These are phyloP conservation scores for Melanotaenia trifasciata DNA, from an alignment of 2,797 vertebrate genomes.

Conservation along the genomic window DNA sequence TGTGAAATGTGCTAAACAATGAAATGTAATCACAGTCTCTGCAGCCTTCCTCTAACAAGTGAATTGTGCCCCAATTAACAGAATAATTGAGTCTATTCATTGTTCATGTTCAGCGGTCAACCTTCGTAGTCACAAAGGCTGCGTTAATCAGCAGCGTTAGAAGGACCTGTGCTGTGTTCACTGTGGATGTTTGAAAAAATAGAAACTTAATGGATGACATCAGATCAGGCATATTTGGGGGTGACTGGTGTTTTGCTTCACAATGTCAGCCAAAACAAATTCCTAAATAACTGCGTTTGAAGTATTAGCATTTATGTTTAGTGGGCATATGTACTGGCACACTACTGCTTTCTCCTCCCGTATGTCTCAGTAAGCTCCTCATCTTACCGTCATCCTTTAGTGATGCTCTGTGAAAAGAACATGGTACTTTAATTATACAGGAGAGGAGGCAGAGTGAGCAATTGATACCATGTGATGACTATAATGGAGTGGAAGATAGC, in stretches of 20 bases:
- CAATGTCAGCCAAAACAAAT: conserved; percentile 55
- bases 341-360: conserved; percentile 34
- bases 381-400: conserved; percentile 47
- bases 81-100: conserved; percentile 54
- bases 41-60: conserved; percentile 46
- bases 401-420: conserved; percentile 49
- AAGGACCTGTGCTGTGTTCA: conserved; percentile 28
- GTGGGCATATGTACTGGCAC: conserved; percentile 31
- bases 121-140: conserved; percentile 41
- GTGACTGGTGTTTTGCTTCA: conserved; percentile 65
- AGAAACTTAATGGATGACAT: conserved; percentile 71
- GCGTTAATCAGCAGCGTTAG: conserved; percentile 62
- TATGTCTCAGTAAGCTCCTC: conserved; percentile 50
- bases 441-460: conserved; percentile 45
- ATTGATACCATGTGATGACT: conserved; percentile 68
- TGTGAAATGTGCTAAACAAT: conserved; percentile 59
- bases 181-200: conserved; percentile 45
- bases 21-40: conserved; percentile 60
- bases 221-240: conserved; percentile 51
- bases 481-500: conserved; percentile 61
- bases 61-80: conserved; percentile 55
- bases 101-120: conserved; percentile 60
- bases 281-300: conserved; percentile 51
- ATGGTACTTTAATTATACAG: conserved; percentile 64
- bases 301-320: conserved; percentile 40